A percentile compares a stretch with the other conserved stretches of the same genome.
Conservation (phyloP, 1,140 invertebrate genomes). For the Hermatobates lingyangjiaoensis region DNA sequence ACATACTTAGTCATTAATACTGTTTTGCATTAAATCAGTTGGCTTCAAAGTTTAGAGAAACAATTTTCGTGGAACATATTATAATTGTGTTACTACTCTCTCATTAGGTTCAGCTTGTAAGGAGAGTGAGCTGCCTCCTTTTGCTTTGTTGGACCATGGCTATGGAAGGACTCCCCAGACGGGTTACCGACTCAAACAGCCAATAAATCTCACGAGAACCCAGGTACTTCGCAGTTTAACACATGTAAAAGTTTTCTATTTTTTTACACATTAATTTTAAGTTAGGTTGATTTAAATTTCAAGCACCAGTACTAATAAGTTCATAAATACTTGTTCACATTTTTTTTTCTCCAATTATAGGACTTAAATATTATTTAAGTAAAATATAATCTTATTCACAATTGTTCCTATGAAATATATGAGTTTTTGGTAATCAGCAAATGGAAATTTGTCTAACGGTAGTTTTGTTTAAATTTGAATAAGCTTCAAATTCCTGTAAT, state of each 20-base stretch:
- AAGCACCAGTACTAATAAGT: too few species aligned
- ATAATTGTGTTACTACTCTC: not conserved
- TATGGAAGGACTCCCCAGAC: conserved; percentile 62
- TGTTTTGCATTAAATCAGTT: not conserved
- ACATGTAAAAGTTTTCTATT: not conserved
- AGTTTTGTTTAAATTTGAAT: too few species aligned
- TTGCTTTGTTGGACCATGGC: conserved; percentile 64
- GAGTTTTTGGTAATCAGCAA: too few species aligned
- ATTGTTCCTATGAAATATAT: too few species aligned
- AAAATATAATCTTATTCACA: too few species aligned
- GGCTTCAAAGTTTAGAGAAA: conserved; percentile 5
- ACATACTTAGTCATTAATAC: not conserved
- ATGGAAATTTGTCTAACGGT: too few species aligned
- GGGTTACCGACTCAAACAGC: conserved; percentile 31
- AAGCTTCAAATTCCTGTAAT: too few species aligned
- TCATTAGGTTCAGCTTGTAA: conserved; percentile 3
- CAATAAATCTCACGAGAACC: not conserved
- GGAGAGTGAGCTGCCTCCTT: conserved; percentile 24
- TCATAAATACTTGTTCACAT: too few species aligned
- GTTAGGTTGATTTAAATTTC: too few species aligned
- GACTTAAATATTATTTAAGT: too few species aligned
- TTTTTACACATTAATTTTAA: conserved; percentile 1
- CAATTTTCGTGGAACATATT: too few species aligned
- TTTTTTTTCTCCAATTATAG: too few species aligned
- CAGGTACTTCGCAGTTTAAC: not conserved